These are phyloP conservation scores for Puma concolor DNA, from an alignment of 2,113 vertebrate species.

Conservation along the genomic window DNA sequence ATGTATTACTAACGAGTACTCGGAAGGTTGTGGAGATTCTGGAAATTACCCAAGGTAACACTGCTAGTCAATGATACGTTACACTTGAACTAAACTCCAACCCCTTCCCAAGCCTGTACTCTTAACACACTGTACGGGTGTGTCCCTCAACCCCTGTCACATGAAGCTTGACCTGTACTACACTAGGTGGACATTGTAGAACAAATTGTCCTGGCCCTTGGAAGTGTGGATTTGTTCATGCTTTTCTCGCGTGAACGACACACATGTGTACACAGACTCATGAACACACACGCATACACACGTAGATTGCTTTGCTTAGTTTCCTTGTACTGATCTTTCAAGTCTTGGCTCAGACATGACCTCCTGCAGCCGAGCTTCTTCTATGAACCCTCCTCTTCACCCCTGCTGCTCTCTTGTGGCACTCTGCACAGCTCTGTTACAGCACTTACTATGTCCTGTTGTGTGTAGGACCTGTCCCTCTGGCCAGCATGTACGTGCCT, in stretches of 20 bases:
- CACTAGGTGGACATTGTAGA: background rate
- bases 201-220: background rate
- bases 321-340: background rate
- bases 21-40: background rate
- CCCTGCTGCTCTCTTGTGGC: background rate
- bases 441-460: background rate
- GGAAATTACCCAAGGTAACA: background rate
- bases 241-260: background rate
- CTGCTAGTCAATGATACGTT: background rate
- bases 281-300: background rate
- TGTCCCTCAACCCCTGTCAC: rapidly evolving
- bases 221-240: background rate
- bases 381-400: background rate
- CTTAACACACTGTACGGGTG: background rate
- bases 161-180: background rate
- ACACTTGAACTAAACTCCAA: background rate
- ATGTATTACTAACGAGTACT: background rate
- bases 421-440: background rate
- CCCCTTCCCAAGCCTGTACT: background rate
- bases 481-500: too few species aligned
- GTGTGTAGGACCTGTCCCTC: background rate
- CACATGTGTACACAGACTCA: background rate
- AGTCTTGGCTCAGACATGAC: background rate
- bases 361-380: background rate
- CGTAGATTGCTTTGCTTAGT: background rate